Conservation (phyloP, 2,888 invertebrate genomes). For the Hylaea fasciaria region DNA sequence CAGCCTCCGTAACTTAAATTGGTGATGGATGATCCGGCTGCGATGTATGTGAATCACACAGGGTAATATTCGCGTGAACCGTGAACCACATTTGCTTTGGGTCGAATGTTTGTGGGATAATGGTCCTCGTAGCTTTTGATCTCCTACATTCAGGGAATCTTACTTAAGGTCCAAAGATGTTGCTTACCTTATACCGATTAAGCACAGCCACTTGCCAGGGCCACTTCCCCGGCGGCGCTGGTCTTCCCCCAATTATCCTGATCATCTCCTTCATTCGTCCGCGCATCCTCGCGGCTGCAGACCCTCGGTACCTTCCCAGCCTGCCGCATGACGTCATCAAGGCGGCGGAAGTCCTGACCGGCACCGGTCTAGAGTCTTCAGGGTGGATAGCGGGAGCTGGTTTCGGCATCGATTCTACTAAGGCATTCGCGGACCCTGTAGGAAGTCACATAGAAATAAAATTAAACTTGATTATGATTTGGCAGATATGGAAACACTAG, state of each 20-base stretch:
- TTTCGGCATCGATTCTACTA: conserved; percentile 67
- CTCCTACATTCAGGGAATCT: no score
- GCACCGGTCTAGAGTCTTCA: conserved; percentile 58
- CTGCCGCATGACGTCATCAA: conserved; percentile 62
- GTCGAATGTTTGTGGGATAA: no score
- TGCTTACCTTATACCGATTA: conserved; percentile 90
- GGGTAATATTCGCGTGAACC: no score
- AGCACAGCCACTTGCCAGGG: conserved; percentile 97
- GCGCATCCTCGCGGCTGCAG: conserved; percentile 56
- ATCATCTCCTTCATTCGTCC: conserved; percentile 85
- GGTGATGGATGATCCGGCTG: not conserved
- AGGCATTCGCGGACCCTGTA: conserved; percentile 60
- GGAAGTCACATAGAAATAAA: not conserved
- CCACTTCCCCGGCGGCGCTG: conserved; percentile 93
- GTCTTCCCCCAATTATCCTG: conserved; percentile 94
- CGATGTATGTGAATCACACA: no score
- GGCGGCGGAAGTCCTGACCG: conserved; percentile 30
- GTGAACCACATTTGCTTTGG: no score
- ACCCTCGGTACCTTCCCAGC: conserved; percentile 65
- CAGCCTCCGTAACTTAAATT: no score
- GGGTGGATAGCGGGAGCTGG: conserved; percentile 66
- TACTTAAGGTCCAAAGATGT: no score
- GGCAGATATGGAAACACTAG: not conserved
- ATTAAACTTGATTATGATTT: not conserved
- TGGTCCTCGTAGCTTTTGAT: no score